Conservation (phyloP, 2,113 vertebrate genomes). For the Dermatemys mawii region DNA sequence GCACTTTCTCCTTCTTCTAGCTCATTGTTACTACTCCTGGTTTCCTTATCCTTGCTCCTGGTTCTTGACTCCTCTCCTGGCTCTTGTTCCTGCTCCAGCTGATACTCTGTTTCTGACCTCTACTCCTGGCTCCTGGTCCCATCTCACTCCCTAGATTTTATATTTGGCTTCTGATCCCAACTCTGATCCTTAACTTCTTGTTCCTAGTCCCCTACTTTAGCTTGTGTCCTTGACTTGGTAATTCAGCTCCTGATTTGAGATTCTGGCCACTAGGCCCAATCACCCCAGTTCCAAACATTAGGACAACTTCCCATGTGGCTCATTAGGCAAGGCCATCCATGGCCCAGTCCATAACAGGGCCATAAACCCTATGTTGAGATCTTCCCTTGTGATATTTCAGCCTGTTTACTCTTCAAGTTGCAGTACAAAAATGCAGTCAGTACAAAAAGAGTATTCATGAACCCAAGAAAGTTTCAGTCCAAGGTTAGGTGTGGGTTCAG, state of each 20-base stretch:
- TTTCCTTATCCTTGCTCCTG: background rate
- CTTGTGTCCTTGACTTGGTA: background rate
- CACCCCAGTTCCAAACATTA: background rate
- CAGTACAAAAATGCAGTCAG: background rate
- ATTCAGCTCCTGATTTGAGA: background rate
- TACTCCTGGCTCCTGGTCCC: too few species aligned
- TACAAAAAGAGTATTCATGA: background rate
- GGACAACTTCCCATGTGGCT: background rate
- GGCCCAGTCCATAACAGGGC: background rate
- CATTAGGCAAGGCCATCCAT: background rate
- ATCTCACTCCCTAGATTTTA: too few species aligned
- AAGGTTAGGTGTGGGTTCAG: background rate
- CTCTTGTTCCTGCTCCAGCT: too few species aligned
- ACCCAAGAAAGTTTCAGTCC: background rate
- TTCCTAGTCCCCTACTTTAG: background rate
- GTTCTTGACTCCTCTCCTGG: background rate
- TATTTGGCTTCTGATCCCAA: background rate
- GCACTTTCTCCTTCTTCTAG: background rate
- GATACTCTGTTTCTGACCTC: too few species aligned
- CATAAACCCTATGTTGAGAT: background rate
- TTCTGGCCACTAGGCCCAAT: too few species aligned
- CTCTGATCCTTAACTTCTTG: background rate
- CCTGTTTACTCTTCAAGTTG: background rate
- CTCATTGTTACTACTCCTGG: background rate
- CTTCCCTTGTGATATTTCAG: background rate